Evolutionary conservation across 1,140 invertebrate species (phyloP).

Genomic region (Conus ventricosus): DNA sequence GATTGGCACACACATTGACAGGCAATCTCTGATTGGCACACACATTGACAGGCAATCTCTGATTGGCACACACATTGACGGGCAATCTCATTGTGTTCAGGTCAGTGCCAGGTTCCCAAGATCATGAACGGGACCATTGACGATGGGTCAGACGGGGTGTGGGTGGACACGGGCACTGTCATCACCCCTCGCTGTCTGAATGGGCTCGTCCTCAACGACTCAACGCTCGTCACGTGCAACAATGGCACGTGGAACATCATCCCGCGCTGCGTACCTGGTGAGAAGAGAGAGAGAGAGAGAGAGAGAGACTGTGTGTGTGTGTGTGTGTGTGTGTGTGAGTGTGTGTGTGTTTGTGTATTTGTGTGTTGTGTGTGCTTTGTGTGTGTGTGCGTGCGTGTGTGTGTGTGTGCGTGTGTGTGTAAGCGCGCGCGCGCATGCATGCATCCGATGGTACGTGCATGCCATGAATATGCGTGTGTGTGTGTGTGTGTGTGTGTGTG

Average conservation of each 20-base stretch:
- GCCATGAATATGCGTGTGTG: background rate
- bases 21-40: no score
- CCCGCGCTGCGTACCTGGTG: slow-evolving; percentile 90
- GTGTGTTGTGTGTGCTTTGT: no score
- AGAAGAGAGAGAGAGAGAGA: background rate
- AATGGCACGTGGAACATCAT: slow-evolving; percentile 97
- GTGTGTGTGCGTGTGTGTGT: no score
- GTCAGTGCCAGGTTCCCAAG: slow-evolving; percentile 92
- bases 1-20: no score
- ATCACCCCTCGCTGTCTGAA: slow-evolving; percentile 90
- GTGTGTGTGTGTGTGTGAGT: no score
- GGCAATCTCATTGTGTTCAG: slow-evolving; percentile 70
- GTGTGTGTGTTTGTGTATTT: no score
- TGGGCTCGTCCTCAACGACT: slow-evolving; percentile 90
- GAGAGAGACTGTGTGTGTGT: background rate
- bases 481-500: background rate
- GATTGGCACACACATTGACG: no score
- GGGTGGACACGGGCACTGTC: slow-evolving; percentile 89
- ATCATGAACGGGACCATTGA: slow-evolving; percentile 87
- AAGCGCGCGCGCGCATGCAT: no score
- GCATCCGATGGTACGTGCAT: background rate
- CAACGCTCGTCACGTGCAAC: slow-evolving; percentile 87
- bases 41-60: no score
- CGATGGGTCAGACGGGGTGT: slow-evolving; percentile 71
- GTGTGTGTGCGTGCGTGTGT: no score